Evolutionary conservation across 1,140 invertebrate species (phyloP), one percentile per base, ranked within the genome.

Genomic region (Elysia chlorotica): DNA sequence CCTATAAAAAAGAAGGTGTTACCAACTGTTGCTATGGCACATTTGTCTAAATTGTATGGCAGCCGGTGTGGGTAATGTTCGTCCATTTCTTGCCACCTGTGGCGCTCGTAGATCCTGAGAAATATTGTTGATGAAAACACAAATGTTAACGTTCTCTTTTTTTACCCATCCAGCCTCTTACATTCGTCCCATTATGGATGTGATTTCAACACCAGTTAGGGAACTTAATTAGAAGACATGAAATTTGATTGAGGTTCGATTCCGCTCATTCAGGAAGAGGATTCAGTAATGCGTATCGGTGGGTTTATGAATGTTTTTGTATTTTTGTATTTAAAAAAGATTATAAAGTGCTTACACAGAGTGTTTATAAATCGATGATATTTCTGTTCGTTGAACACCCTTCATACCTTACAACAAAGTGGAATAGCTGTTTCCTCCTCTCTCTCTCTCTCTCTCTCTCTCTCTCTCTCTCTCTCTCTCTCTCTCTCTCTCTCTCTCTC

Each of bases 51-150:
- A 41, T 28, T 37, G 23, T 41, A 23, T 1, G 78, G 75, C 14
- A 81, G 70, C 37, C 65, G 57, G 56, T 81, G 79, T 17, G 79
- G 81, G 48, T 78, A 81, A 36, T 76, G 62, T 37, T 69, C 66
- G 54, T 81, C 81, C 33, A 81, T 61, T 36, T 82, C 78, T 2
- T 67, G 48, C 81, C 81, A 82, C 33, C 68, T 71, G 33, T 78
- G 65, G 0, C 73, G 56, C 41, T 81, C 79, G 63, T 73, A 77
- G 4, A 79, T 66, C 79, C 79, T 82, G 61, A 17, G 25, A 6
- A 17, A n/a, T n/a, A n/a, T n/a, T n/a, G n/a, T n/a, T n/a, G n/a
- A n/a, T n/a, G n/a, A n/a, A n/a, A n/a, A n/a, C n/a, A n/a, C n/a
- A n/a, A n/a, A n/a, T n/a, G n/a, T n/a, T n/a, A n/a, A n/a, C n/a